Conservation (phyloP, 2,797 vertebrate species). For the Chelmon rostratus region DNA sequence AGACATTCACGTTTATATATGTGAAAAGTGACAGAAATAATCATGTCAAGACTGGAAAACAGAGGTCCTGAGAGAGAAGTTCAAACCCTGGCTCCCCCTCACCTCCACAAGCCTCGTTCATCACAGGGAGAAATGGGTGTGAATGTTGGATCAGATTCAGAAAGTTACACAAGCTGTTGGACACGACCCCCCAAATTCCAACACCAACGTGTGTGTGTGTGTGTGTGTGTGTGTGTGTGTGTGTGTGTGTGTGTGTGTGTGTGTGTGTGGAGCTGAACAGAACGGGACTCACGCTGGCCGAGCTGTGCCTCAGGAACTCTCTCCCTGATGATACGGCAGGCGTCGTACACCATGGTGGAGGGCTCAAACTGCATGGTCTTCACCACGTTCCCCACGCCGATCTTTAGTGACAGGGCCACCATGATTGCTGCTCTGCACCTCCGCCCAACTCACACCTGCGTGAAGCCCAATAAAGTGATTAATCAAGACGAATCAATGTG, state of each 20-base stretch:
- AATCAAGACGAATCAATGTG: neutral
- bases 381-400: conserved; percentile 97
- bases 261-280: neutral
- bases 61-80: neutral
- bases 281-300: conserved; percentile 92
- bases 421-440: conserved; percentile 87
- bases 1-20: no score
- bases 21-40: no score
- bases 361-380: conserved; percentile 99
- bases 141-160: neutral
- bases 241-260: neutral
- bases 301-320: conserved; percentile 94
- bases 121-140: neutral
- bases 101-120: neutral
- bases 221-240: neutral
- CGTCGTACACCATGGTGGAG: conserved; percentile 97
- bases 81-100: neutral
- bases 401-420: conserved; percentile 98
- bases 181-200: no score
- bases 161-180: neutral
- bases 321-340: conserved; percentile 96
- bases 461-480: neutral
- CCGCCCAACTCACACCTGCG: conserved; percentile 71
- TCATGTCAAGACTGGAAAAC: neutral
- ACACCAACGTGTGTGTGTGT: neutral